Evolutionary conservation across 2,888 invertebrate genomes (phyloP).

Genomic region (Cheilosia pagana): DNA sequence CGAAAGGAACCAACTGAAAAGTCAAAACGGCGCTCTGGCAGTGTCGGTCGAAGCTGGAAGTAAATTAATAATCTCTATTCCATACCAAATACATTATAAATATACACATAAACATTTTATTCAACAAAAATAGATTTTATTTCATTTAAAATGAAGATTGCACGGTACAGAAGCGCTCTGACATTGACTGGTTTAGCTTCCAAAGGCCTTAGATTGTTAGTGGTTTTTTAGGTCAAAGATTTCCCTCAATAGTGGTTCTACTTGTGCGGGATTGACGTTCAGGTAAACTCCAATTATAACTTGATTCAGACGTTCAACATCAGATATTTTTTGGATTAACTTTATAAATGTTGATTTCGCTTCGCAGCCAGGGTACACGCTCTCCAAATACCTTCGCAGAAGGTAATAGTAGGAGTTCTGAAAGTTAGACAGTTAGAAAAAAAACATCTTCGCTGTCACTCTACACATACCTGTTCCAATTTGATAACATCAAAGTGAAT

Average conservation of each 20-base stretch:
- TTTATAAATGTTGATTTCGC: conserved; percentile 94
- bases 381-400: conserved; percentile 92
- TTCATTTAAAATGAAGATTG: conserved; percentile 72
- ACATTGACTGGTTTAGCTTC: conserved; percentile 50
- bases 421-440: conserved; percentile 76
- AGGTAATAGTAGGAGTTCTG: conserved; percentile 96
- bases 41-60: conserved; percentile 82
- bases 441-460: neutral
- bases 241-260: conserved; percentile 96
- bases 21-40: conserved; percentile 82
- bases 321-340: conserved; percentile 95
- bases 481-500: conserved; percentile 93
- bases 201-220: conserved; percentile 75
- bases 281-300: conserved; percentile 96
- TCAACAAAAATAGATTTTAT: conserved; percentile 73
- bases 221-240: conserved; percentile 95
- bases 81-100: conserved; percentile 20
- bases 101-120: conserved; percentile 27
- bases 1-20: conserved; percentile 85
- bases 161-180: conserved; percentile 73
- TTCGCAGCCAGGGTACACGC: conserved; percentile 92
- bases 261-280: conserved; percentile 95
- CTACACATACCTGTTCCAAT: conserved; percentile 89
- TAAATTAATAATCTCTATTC: conserved; percentile 65
- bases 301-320: conserved; percentile 94